Evolutionary conservation across 2,113 vertebrate genomes (phyloP).

Genomic region (Ailuropoda melanoleuca): DNA sequence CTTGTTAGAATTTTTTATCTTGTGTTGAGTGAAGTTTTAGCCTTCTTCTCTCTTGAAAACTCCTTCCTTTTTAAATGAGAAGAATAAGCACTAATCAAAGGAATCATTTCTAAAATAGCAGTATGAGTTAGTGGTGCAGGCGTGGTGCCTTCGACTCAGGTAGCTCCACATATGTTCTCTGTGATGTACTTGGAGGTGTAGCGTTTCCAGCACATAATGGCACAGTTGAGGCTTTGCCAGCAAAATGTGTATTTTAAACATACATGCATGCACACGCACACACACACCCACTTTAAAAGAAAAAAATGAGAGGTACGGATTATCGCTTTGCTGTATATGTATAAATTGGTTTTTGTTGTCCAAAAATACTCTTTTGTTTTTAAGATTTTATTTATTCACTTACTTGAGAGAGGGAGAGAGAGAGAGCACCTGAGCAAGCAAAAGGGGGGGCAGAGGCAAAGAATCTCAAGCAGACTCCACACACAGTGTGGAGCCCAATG

Average conservation of each 20-base stretch:
- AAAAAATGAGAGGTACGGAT: background rate
- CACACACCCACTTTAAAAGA: background rate
- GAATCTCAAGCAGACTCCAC: background rate
- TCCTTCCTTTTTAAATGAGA: slow-evolving; percentile 49
- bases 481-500: background rate
- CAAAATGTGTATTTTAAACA: background rate
- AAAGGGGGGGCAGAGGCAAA: background rate
- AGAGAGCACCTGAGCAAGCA: background rate
- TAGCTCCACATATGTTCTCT: background rate
- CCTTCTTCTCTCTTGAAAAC: slow-evolving; percentile 47
- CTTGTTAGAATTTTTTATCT: slow-evolving; percentile 46
- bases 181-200: background rate
- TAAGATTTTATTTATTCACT: background rate
- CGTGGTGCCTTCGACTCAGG: background rate
- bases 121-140: background rate
- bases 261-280: background rate
- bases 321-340: slow-evolving; percentile 35
- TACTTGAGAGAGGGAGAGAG: background rate
- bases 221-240: background rate
- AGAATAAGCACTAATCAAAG: slow-evolving; percentile 4
- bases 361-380: background rate
- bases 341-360: slow-evolving; percentile 38
- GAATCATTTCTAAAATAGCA: background rate
- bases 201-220: background rate
- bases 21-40: slow-evolving; percentile 48